Base-by-base conservation (phyloP, 2,797 vertebrate genomes). In the Gymnothorax javanicus region DNA sequence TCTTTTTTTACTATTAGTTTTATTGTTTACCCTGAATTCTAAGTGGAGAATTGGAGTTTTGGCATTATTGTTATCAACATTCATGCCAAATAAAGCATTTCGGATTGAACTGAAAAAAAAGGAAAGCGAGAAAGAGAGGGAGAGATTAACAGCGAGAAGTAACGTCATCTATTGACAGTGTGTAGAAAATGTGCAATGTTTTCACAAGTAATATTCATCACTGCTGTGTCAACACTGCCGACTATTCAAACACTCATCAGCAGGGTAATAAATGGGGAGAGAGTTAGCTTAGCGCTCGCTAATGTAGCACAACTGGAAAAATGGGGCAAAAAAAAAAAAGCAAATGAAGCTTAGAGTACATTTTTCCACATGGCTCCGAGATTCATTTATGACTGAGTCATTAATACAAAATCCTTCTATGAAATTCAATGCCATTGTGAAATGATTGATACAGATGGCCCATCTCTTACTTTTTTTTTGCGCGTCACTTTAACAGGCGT, bases 141-240 rank as follows among this genome's bases (percentile, higher is more conserved):
- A 33, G 60, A 62, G 20, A 17, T 62, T 15, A 62, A 17, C 59
- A 13, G 59, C 13, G 8, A 52, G 2, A 27, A 7, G 50, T 15
- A 43, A 15, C 12, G 75, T 23, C 17, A 56, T 81, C 20, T 81
- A 81, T 23, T 54, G 77, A n/a, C 52, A n/a, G 23, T 12, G 33
- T 58, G 58, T 11, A 50, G 62, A 84, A 59, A 67, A 23, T n/a
- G 60, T 7, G 52, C 17, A 54, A 64, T 52, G 52, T 7, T 81
- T 56, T 54, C 50, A 81, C 77, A 79, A 15, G 23, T 54, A 79
- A 79, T 79, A 79, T 52, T 52, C 15, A 52, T 79, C 75, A 73
- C 43, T 15, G 33, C 73, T 77, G 73, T 77, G 73, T 77, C 73
- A 50, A 50, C 73, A 52, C 73, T 77, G 73, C 43, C 73, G 33